phyloP scores from a whole-genome alignment of 2,113 vertebrate species.

The Salminus brasiliensis region DNA sequence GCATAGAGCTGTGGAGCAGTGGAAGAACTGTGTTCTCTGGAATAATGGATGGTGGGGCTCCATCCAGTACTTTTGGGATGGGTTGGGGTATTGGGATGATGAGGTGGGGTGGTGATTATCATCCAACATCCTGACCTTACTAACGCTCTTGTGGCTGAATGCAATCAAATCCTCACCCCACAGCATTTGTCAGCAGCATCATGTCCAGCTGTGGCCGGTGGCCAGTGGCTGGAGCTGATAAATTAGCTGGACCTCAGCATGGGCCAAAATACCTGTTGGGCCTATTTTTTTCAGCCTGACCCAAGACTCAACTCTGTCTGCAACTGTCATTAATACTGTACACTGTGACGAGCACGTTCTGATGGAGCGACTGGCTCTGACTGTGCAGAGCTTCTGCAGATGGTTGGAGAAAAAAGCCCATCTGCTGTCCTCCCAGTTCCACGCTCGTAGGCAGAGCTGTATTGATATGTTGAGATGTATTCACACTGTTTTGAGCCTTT shows the following conservation, averaged over 20 bases:
- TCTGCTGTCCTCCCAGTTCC: background rate
- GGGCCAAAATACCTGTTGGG: too few species aligned
- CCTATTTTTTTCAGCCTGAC: background rate
- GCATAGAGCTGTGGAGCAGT: too few species aligned
- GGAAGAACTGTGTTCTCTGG: too few species aligned
- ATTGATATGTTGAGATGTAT: background rate
- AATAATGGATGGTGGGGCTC: too few species aligned
- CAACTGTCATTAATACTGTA: background rate
- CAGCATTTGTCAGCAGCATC: background rate
- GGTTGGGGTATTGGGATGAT: too few species aligned
- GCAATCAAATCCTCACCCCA: too few species aligned
- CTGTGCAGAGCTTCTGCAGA: background rate
- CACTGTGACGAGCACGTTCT: background rate
- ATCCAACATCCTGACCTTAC: too few species aligned
- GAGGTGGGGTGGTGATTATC: too few species aligned
- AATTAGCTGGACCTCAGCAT: too few species aligned
- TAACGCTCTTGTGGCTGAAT: too few species aligned
- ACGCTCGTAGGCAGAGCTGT: background rate
- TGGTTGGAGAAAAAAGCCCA: background rate
- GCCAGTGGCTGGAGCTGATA: too few species aligned
- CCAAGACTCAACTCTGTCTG: background rate
- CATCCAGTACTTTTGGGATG: too few species aligned
- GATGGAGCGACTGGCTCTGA: background rate
- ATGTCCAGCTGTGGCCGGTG: background rate
- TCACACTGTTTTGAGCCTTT: background rate